Percentiles rank a stretch among this genome's conserved stretches.
These are phyloP conservation scores for Drosophila sordidula DNA, from an alignment of 2,888 invertebrate species.

Conservation along the genomic window DNA sequence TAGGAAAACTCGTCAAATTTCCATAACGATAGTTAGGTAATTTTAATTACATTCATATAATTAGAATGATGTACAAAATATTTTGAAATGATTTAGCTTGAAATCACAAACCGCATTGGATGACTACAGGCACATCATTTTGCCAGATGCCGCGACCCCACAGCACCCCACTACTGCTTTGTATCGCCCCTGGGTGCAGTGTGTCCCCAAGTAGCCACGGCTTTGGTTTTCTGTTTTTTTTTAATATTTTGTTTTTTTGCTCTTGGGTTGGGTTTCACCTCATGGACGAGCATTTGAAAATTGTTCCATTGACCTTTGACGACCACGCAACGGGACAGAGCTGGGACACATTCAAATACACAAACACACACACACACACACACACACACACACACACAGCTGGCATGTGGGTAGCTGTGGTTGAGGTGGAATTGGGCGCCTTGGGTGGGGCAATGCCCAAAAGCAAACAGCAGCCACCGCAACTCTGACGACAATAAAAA, in stretches of 20 bases:
- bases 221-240: slow-evolving; percentile 16
- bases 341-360: slow-evolving; percentile 13
- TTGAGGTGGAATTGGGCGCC: slow-evolving; percentile 1
- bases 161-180: not conserved
- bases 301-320: slow-evolving; percentile 79
- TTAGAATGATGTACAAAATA: not conserved
- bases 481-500: slow-evolving; percentile 74
- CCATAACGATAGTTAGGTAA: not conserved
- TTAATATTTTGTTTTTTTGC: not conserved
- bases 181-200: slow-evolving; percentile 46
- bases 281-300: slow-evolving; percentile 58
- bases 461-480: slow-evolving; percentile 66
- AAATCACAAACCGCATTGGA: not conserved
- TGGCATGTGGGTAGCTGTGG: slow-evolving; percentile 13
- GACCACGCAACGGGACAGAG: slow-evolving; percentile 21
- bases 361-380: not conserved
- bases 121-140: slow-evolving; percentile 26
- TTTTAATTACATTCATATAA: not conserved
- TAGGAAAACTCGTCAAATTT: too few species aligned
- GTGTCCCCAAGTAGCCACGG: slow-evolving; percentile 42
- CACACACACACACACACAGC: not conserved
- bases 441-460: slow-evolving; percentile 53
- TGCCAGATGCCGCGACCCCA: not conserved
- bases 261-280: slow-evolving; percentile 6
- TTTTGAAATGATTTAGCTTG: not conserved